A percentile compares a stretch with the other conserved stretches of the same genome.
Conservation (phyloP, 35 echinoderm and acorn worm genomes). For the Heliocidaris tuberculata region DNA sequence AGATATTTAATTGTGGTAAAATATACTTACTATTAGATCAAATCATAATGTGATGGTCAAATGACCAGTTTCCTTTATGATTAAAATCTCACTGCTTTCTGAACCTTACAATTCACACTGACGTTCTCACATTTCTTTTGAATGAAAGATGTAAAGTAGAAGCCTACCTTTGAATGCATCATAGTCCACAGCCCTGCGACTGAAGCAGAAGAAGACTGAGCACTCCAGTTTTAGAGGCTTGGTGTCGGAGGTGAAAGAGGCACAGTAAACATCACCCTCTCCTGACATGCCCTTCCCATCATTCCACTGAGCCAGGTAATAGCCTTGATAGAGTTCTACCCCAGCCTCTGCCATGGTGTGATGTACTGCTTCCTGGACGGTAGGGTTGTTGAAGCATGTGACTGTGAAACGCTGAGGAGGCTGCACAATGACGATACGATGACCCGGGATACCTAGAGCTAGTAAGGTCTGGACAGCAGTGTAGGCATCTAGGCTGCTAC, state of each 20-base stretch:
- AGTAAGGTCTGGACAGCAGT: conserved; percentile 73
- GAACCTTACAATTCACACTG: too few relatives aligned
- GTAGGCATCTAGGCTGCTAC: conserved; percentile 86
- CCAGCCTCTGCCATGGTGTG: conserved; percentile 58
- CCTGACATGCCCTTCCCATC: conserved; percentile 74
- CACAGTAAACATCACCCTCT: conserved; percentile 68
- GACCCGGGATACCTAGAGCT: conserved; percentile 63
- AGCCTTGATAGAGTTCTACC: conserved; percentile 69
- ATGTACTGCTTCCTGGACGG: conserved; percentile 63
- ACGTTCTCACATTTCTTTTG: background rate
- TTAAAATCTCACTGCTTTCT: too few relatives aligned
- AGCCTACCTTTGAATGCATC: conserved; percentile 90
- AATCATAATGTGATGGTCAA: too few relatives aligned
- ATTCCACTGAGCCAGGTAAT: conserved; percentile 96
- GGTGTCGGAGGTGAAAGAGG: conserved; percentile 77
- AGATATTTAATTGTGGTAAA: too few relatives aligned
- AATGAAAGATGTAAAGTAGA: background rate
- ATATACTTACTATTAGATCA: too few relatives aligned
- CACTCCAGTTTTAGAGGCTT: conserved; percentile 98
- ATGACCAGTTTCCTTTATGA: too few relatives aligned
- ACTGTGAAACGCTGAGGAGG: conserved; percentile 73
- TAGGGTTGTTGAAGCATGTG: conserved; percentile 87
- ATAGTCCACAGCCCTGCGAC: conserved; percentile 88
- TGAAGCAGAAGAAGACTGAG: conserved; percentile 91
- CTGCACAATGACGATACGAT: conserved; percentile 70